Percentiles rank a stretch among this genome's conserved stretches.
phyloP scores from a whole-genome alignment of 1,140 invertebrate species.

The Drosophila rufa region DNA sequence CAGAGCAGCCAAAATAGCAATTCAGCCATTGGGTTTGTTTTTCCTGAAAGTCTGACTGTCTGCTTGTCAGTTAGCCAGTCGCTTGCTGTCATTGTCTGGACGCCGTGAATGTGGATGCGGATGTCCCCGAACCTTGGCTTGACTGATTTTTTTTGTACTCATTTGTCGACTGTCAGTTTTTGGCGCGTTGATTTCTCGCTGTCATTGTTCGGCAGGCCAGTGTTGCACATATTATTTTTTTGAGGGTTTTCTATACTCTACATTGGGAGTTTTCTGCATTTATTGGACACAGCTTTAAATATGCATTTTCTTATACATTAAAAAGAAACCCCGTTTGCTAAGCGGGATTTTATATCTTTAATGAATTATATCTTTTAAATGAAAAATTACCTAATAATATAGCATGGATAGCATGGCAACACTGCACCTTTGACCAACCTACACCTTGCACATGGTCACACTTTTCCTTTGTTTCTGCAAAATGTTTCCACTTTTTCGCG shows the following conservation, averaged over 20 bases:
- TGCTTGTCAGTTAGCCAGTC: slow-evolving; percentile 46
- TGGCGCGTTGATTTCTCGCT: slow-evolving; percentile 71
- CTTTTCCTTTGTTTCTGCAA: background rate
- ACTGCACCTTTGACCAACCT: background rate
- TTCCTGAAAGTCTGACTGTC: slow-evolving; percentile 31
- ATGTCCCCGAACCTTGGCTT: slow-evolving; percentile 41
- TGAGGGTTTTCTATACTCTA: slow-evolving; percentile 8
- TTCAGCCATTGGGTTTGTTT: slow-evolving; percentile 29
- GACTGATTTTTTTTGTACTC: slow-evolving; percentile 61
- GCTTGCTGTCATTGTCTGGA: slow-evolving; percentile 43
- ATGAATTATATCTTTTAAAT: background rate
- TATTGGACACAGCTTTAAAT: background rate
- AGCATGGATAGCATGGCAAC: background rate
- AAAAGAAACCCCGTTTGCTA: too few species aligned
- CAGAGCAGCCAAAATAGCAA: slow-evolving; percentile 31
- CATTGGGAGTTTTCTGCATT: background rate
- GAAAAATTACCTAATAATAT: background rate
- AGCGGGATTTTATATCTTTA: too few species aligned
- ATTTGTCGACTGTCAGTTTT: slow-evolving; percentile 75
- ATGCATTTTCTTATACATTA: background rate
- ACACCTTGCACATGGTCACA: background rate
- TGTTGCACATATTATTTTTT: slow-evolving; percentile 6
- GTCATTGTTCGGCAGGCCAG: slow-evolving; percentile 64
- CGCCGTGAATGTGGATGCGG: slow-evolving; percentile 18
- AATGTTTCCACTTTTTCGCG: background rate